A percentile compares a stretch with the other conserved stretches of the same genome.
phyloP scores from a whole-genome alignment of 2,797 vertebrate species.

The Fistularia commersonii region DNA sequence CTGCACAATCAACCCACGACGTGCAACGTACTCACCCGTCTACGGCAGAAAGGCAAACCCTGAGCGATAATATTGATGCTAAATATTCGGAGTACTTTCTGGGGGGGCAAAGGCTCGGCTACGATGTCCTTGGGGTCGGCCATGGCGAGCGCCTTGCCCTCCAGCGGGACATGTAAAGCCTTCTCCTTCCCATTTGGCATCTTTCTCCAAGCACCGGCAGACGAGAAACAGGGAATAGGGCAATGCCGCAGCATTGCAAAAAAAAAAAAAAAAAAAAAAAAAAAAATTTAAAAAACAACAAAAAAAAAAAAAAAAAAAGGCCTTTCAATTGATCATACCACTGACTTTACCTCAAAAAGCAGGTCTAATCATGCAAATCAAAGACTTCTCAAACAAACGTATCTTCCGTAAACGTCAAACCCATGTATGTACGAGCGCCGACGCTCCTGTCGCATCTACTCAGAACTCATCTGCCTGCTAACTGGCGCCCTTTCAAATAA shows the following conservation, averaged over 20 bases:
- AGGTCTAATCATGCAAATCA: too few relatives aligned
- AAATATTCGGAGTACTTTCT: slow-evolving; percentile 97
- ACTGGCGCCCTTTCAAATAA: slow-evolving; percentile 89
- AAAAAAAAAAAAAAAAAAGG: slow-evolving; percentile 20
- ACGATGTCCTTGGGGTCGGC: slow-evolving; percentile 78
- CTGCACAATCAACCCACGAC: too few relatives aligned
- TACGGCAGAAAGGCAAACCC: slow-evolving; percentile 93
- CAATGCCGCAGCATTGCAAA: slow-evolving; percentile 80
- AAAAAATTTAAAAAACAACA: slow-evolving; percentile 58
- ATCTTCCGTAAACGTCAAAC: slow-evolving; percentile 69
- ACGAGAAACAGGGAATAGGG: slow-evolving; percentile 75
- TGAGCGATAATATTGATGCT: slow-evolving; percentile 98
- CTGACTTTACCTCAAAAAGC: too few relatives aligned
- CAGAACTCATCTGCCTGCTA: slow-evolving; percentile 80
- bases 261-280: background rate
- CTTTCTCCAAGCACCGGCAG: slow-evolving; percentile 71
- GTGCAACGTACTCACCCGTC: slow-evolving; percentile 85
- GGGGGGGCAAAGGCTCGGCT: slow-evolving; percentile 83
- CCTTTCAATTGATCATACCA: slow-evolving; percentile 15
- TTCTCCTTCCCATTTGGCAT: slow-evolving; percentile 87
- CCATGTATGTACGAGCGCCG: slow-evolving; percentile 60
- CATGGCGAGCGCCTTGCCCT: slow-evolving; percentile 81
- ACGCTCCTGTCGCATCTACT: slow-evolving; percentile 30
- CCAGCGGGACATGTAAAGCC: slow-evolving; percentile 62
- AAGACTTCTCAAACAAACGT: slow-evolving; percentile 55